A percentile compares a stretch with the other conserved stretches of the same genome.
phyloP scores from a whole-genome alignment of 2,113 vertebrate species.

The Strix uralensis region DNA sequence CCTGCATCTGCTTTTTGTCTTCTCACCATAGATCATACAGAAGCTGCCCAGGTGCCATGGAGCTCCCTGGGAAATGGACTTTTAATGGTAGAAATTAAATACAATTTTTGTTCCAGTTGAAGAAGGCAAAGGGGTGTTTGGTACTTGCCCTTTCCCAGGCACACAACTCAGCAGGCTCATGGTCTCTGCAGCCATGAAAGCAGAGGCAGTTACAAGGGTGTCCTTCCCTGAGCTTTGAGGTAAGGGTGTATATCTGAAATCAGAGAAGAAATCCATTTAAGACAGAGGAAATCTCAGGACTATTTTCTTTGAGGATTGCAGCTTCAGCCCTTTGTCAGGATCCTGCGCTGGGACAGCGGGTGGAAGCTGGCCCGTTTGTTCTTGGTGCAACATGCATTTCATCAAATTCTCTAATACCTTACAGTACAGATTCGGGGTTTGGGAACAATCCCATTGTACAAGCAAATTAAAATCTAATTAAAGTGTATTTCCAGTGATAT shows the following conservation, averaged over 20 bases:
- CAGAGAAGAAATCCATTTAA: background rate
- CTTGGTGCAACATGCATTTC: background rate
- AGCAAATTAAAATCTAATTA: constrained; percentile 9
- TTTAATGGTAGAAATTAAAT: background rate
- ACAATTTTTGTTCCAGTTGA: background rate
- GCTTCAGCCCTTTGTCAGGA: background rate
- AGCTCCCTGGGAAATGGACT: background rate
- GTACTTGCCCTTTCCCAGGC: background rate
- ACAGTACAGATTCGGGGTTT: background rate
- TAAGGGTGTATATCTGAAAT: background rate
- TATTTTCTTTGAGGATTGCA: background rate
- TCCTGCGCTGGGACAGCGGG: fast-evolving
- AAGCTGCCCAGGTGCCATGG: background rate
- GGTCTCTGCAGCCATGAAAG: background rate
- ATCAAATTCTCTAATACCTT: background rate
- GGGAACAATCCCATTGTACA: background rate
- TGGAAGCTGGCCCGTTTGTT: background rate
- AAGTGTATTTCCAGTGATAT: background rate
- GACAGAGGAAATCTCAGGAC: background rate
- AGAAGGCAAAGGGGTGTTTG: background rate
- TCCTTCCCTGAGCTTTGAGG: background rate
- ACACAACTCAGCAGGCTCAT: background rate
- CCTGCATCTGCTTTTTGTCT: background rate
- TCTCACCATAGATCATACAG: background rate
- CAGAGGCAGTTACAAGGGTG: background rate